Evolutionary conservation across 2,888 invertebrate species (phyloP).

Genomic region (Tiliacea aurago): DNA sequence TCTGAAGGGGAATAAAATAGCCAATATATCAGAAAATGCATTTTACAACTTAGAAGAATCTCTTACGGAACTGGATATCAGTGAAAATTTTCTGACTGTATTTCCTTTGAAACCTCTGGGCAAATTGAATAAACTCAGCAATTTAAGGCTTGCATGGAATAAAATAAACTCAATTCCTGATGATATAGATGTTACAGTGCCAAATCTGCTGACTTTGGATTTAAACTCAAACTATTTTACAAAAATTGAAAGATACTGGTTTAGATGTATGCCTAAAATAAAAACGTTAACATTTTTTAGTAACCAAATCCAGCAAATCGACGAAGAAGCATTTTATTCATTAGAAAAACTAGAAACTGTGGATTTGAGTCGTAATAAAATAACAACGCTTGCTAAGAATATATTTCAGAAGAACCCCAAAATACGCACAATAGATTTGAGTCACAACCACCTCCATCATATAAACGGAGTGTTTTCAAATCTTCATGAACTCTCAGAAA

Average conservation of each 20-base stretch:
- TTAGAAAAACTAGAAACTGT: slow-evolving; percentile 94
- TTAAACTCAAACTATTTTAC: slow-evolving; percentile 96
- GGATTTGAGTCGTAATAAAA: slow-evolving; percentile 97
- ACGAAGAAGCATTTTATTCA: slow-evolving; percentile 94
- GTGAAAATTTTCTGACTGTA: slow-evolving; percentile 95
- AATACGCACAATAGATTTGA: slow-evolving; percentile 95
- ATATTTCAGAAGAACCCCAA: slow-evolving; percentile 95
- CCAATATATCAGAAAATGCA: slow-evolving; percentile 95
- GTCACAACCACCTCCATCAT: slow-evolving; percentile 97
- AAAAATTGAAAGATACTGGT: slow-evolving; percentile 94
- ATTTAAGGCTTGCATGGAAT: slow-evolving; percentile 95
- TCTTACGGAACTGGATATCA: slow-evolving; percentile 95
- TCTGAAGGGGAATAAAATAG: slow-evolving; percentile 96
- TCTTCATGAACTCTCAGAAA: slow-evolving; percentile 94
- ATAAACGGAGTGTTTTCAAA: slow-evolving; percentile 95
- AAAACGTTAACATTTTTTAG: slow-evolving; percentile 95
- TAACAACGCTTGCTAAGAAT: slow-evolving; percentile 93
- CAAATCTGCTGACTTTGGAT: slow-evolving; percentile 94
- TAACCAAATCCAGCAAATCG: slow-evolving; percentile 95
- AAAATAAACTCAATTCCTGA: slow-evolving; percentile 94
- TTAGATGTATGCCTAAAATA: slow-evolving; percentile 94
- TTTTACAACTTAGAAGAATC: slow-evolving; percentile 94
- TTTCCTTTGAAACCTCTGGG: slow-evolving; percentile 95
- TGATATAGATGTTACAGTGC: slow-evolving; percentile 93
- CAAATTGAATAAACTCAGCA: slow-evolving; percentile 93